phyloP scores from a whole-genome alignment of 2,113 vertebrate species.

The Burhinus oedicnemus region DNA sequence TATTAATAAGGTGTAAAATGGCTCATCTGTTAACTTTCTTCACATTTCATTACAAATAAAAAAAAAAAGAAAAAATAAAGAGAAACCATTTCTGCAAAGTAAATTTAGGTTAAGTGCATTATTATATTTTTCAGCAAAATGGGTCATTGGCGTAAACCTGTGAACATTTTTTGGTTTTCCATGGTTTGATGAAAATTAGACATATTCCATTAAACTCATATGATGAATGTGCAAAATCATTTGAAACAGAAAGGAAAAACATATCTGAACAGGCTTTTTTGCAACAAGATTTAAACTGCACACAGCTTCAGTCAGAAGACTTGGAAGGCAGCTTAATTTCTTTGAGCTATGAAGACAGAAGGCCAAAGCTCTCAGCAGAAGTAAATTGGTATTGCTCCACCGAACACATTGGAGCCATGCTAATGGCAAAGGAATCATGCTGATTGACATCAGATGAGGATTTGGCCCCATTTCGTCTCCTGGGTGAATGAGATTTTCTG shows the following conservation, averaged over 20 bases:
- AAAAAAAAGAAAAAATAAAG: background rate
- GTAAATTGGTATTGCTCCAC: conserved; percentile 36
- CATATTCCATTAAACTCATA: background rate
- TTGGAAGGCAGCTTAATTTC: conserved; percentile 24
- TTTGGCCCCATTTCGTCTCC: background rate
- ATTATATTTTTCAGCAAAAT: background rate
- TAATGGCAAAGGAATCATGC: conserved; percentile 33
- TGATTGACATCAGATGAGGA: conserved; percentile 57
- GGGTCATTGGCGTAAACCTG: background rate
- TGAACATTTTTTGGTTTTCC: background rate
- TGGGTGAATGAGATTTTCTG: conserved; percentile 29
- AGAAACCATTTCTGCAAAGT: background rate
- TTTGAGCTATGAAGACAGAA: conserved; percentile 31
- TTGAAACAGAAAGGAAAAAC: conserved; percentile 31
- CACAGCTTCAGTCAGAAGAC: background rate
- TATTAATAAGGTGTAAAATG: conserved; percentile 15
- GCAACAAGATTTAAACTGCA: background rate
- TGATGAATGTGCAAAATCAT: conserved; percentile 20
- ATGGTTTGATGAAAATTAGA: conserved; percentile 24
- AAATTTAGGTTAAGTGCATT: background rate
- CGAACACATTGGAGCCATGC: background rate
- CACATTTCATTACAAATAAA: background rate
- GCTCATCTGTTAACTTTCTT: background rate
- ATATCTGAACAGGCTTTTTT: background rate
- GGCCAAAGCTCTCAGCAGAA: conserved; percentile 17